A percentile compares a stretch with the other conserved stretches of the same genome.
Evolutionary conservation across 2,113 vertebrate genomes (phyloP).

Genomic region (Phoxinus phoxinus): DNA sequence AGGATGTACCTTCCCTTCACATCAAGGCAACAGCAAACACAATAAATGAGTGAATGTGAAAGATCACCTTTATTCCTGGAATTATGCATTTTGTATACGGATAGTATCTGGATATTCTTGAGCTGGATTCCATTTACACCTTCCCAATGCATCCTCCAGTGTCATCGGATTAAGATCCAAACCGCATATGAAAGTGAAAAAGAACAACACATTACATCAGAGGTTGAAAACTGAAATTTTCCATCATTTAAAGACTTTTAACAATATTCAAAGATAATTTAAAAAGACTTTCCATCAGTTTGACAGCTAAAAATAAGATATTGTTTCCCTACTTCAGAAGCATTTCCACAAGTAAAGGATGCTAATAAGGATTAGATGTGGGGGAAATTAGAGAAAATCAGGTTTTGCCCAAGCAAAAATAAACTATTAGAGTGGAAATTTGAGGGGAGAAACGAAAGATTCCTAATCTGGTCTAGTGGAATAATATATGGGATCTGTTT

Average conservation of each 20-base stretch:
- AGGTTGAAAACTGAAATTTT: not conserved
- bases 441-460: not conserved
- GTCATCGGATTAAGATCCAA: not conserved
- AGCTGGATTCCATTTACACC: not conserved
- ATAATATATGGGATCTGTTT: not conserved
- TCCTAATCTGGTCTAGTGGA: not conserved
- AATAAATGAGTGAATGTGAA: not conserved
- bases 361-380: not conserved
- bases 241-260: not conserved
- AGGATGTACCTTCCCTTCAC: not conserved
- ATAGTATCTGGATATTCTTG: not conserved
- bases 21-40: conserved; percentile 9
- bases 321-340: not conserved
- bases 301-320: not conserved
- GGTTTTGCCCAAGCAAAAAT: not conserved
- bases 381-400: not conserved
- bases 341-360: not conserved
- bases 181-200: not conserved
- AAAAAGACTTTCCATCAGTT: not conserved
- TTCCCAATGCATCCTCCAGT: not conserved
- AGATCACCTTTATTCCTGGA: not conserved
- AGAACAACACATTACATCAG: not conserved
- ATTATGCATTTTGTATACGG: not conserved
- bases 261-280: not conserved
- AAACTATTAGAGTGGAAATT: not conserved